Conservation (phyloP, 2,797 vertebrate species). For the Xenops minutus region DNA sequence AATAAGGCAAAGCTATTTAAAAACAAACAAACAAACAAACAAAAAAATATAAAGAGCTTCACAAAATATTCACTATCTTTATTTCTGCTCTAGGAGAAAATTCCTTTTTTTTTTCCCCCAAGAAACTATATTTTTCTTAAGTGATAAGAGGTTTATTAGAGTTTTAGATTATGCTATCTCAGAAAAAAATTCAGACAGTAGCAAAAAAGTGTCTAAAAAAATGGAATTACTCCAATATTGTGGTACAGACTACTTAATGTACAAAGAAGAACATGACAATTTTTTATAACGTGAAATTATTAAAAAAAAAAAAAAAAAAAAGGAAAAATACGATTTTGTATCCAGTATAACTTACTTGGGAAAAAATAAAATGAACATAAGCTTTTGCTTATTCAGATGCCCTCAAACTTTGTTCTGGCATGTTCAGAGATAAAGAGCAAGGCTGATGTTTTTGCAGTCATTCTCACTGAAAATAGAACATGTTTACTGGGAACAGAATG, state of each 20-base stretch:
- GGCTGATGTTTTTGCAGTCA: not conserved
- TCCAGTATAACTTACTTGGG: not conserved
- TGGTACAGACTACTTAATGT: not conserved
- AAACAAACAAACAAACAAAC: not conserved
- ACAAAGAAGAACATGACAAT: not conserved
- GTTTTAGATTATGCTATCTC: not conserved
- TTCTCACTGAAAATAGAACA: not conserved
- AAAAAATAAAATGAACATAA: not conserved
- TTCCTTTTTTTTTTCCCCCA: rapidly evolving
- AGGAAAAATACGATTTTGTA: not conserved
- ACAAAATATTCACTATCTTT: not conserved
- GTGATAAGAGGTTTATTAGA: not conserved
- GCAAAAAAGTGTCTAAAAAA: not conserved
- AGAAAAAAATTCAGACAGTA: not conserved
- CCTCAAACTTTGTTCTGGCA: not conserved
- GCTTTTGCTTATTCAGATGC: constrained; percentile 1
- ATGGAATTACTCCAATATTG: not conserved
- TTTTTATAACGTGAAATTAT: not conserved
- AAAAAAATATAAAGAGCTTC: not conserved
- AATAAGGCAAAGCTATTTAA: not conserved
- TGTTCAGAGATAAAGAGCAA: not conserved
- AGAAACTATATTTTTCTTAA: not conserved
- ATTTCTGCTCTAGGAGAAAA: not conserved
- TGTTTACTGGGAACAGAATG: constrained; percentile 51
- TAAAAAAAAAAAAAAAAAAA: not conserved